Evolutionary conservation across 1,140 invertebrate genomes (phyloP).

Genomic region (Sinella curviseta): DNA sequence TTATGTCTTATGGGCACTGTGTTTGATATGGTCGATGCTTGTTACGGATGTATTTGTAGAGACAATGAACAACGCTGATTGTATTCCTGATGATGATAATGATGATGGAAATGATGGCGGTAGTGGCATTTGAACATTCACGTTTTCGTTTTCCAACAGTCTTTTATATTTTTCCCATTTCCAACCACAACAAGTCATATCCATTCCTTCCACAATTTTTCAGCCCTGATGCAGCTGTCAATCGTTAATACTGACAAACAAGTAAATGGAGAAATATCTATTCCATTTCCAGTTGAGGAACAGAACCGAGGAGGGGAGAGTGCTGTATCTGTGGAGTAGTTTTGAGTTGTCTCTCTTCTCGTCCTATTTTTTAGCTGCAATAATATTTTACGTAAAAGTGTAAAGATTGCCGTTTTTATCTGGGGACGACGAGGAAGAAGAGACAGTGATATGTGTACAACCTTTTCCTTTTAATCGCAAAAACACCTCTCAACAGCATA

Average conservation of each 20-base stretch:
- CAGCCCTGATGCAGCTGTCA: background rate
- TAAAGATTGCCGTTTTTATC: too few species aligned
- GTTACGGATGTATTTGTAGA: background rate
- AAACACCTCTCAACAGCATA: background rate
- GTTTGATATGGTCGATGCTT: background rate
- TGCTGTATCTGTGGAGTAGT: too few species aligned
- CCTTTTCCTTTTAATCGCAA: background rate
- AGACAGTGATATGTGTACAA: background rate
- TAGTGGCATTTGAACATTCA: background rate
- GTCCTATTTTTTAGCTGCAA: too few species aligned
- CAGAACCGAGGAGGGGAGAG: too few species aligned
- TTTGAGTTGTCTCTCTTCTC: too few species aligned
- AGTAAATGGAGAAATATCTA: too few species aligned
- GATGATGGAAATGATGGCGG: background rate
- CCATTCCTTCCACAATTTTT: constrained; percentile 6
- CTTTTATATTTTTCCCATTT: constrained; percentile 25
- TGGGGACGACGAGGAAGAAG: background rate
- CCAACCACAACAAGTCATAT: constrained; percentile 6
- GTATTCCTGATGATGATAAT: background rate
- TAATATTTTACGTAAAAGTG: too few species aligned
- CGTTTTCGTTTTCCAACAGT: background rate
- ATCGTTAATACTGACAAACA: too few species aligned
- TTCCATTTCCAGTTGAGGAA: too few species aligned
- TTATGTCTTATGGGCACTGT: background rate
- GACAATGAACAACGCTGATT: too few species aligned